Evolutionary conservation across 2,888 invertebrate species (phyloP), one percentile per base, ranked within the genome.

Genomic region (Tuta absoluta): DNA sequence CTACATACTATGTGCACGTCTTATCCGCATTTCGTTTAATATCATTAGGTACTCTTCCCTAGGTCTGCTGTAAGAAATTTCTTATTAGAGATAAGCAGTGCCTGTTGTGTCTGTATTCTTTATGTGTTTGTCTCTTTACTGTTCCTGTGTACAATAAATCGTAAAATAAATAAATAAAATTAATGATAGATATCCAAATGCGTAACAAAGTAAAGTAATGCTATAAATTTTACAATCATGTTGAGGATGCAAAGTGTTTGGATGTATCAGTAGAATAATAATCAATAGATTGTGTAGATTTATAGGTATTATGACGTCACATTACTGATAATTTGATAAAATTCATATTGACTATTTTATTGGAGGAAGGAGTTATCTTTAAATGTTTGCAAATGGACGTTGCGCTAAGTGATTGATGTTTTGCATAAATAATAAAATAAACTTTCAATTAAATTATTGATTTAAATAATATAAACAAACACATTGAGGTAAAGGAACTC

Each of bases 271-370:
- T 24, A 11, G 14, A 53, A 53, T 24, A 12, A 24, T 23, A 53
- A 53, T 53, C 23, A 53, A 23, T 53, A 53, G 51, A 53, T 53
- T 53, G 24, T 10, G 14, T 5, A 53, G 51, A 53, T 53, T 53
- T 23, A 53, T 12, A 8, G 10, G 8, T 8, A 12, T 53, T 14
- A 14, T 53, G 51, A 24, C 51, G 24, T 53, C 51, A 53, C 23
- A 14, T 53, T 23, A 0, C 14, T 3, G 51, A 53, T 53, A 53
- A 49, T 49, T n/a, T 23, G 49, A 49, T 49, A 49, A 49, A 11
- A 49, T 53, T 53, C 12, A 53, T 53, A 23, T 53, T 53, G 23
- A 14, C 23, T 23, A 53, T 14, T 23, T 24, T 14, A 24, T 12
- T 53, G 23, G 11, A 51, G 12, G 19, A 53, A 2, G 21, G 19